Evolutionary conservation across 2,113 vertebrate species (phyloP).

Genomic region (Clarias batrachus): DNA sequence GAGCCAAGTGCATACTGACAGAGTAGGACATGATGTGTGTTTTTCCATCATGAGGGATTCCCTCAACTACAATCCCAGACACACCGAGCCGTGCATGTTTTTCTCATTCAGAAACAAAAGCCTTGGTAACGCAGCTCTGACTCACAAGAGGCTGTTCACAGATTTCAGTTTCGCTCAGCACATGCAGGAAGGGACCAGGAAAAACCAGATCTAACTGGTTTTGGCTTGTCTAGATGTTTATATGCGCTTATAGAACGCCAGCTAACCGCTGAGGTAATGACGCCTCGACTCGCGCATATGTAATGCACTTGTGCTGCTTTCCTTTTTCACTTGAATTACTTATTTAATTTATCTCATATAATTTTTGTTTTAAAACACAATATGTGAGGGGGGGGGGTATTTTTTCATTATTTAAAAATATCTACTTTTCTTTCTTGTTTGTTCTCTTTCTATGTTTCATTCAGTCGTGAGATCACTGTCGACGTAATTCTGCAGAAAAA

Average conservation of each 20-base stretch:
- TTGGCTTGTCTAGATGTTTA: slow-evolving; percentile 30
- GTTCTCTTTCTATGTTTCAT: not conserved
- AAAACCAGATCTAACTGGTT: slow-evolving; percentile 54
- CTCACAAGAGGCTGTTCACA: slow-evolving; percentile 40
- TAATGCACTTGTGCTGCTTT: too few relatives aligned
- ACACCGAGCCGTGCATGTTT: slow-evolving; percentile 33
- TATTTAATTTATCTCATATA: not conserved
- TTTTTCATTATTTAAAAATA: not conserved
- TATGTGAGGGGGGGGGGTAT: not conserved
- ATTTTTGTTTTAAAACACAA: not conserved
- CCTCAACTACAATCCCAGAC: slow-evolving; percentile 40
- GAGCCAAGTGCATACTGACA: slow-evolving; percentile 25
- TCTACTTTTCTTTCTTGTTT: not conserved
- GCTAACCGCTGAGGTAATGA: not conserved
- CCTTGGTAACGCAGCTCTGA: slow-evolving; percentile 50
- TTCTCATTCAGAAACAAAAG: slow-evolving; percentile 51
- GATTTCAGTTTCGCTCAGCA: slow-evolving; percentile 49
- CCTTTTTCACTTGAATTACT: not conserved
- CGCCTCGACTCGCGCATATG: not conserved
- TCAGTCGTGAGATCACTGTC: not conserved
- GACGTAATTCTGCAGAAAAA: not conserved
- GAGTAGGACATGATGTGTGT: slow-evolving; percentile 34
- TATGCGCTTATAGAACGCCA: not conserved
- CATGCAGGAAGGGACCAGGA: slow-evolving; percentile 41
- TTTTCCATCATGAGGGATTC: slow-evolving; percentile 54